Percentiles rank a stretch among this genome's conserved stretches.
Evolutionary conservation across 2,888 invertebrate species (phyloP).

Genomic region (Dynastes tityus): DNA sequence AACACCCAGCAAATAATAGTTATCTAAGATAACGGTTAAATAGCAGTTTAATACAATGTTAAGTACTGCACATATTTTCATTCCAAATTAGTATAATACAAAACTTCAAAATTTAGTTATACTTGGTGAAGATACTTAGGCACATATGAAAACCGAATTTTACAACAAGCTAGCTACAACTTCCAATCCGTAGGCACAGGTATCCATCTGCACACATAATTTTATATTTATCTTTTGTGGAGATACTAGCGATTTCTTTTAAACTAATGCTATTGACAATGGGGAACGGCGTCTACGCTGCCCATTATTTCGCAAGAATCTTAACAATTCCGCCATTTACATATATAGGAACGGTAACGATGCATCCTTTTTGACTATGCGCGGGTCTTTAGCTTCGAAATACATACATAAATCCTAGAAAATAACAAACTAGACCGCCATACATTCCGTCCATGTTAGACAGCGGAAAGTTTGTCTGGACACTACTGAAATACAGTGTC

Average conservation of each 20-base stretch:
- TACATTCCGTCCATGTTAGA: conserved; percentile 46
- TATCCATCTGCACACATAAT: background rate
- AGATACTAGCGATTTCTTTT: conserved; percentile 9
- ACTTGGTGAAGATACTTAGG: no score
- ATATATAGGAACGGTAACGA: conserved; percentile 55
- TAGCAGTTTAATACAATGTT: no score
- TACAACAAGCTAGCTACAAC: no score
- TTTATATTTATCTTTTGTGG: conserved; percentile 12
- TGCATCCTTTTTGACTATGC: conserved; percentile 54
- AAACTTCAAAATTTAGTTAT: no score
- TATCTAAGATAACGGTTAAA: no score
- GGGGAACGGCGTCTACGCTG: conserved; percentile 28
- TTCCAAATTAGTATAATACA: no score
- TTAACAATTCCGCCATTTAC: conserved; percentile 59
- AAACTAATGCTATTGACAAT: conserved; percentile 36
- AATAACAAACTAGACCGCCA: conserved; percentile 41
- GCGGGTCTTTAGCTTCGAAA: conserved; percentile 50
- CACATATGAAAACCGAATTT: no score
- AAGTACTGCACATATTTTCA: no score
- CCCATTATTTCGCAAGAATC: conserved; percentile 56
- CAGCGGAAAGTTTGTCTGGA: conserved; percentile 44
- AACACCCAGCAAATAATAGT: no score
- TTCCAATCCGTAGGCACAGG: no score
- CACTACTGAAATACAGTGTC: conserved; percentile 40
- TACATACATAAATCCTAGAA: conserved; percentile 42